phyloP scores from a whole-genome alignment of 2,113 vertebrate species.

The Ginglymostoma cirratum region DNA sequence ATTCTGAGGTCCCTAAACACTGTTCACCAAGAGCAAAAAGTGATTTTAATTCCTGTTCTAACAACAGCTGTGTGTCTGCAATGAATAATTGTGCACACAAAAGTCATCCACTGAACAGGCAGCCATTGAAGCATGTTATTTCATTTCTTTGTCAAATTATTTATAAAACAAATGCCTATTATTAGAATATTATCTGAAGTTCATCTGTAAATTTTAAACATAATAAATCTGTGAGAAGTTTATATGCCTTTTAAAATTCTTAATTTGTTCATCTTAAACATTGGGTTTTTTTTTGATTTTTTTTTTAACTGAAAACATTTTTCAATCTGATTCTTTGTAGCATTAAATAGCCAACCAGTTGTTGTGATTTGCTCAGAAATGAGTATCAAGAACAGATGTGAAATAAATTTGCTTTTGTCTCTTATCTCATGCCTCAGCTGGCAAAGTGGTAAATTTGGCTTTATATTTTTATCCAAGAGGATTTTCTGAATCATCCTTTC shows the following conservation, averaged over 20 bases:
- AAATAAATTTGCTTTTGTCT: not conserved
- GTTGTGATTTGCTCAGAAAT: not conserved
- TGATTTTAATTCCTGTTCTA: not conserved
- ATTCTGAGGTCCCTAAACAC: not conserved
- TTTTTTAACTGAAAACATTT: too few species aligned
- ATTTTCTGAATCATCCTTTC: not conserved
- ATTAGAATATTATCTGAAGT: constrained; percentile 21
- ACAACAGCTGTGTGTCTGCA: not conserved
- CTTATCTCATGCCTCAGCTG: not conserved
- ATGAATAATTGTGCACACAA: not conserved
- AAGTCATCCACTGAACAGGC: not conserved
- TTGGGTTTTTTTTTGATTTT: not conserved
- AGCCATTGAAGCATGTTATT: not conserved
- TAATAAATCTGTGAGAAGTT: not conserved
- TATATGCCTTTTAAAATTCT: not conserved
- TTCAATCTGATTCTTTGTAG: not conserved
- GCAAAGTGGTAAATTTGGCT: not conserved
- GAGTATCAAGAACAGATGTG: not conserved
- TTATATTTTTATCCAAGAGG: not conserved
- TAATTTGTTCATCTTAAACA: not conserved
- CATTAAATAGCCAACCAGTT: not conserved
- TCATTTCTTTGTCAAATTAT: not conserved
- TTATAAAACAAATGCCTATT: constrained; percentile 13
- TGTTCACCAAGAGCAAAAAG: not conserved
- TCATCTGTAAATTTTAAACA: not conserved